Percentiles rank a stretch among this genome's conserved stretches.
Evolutionary conservation across 2,888 invertebrate genomes (phyloP).

Genomic region (Drosophila imparisetae): DNA sequence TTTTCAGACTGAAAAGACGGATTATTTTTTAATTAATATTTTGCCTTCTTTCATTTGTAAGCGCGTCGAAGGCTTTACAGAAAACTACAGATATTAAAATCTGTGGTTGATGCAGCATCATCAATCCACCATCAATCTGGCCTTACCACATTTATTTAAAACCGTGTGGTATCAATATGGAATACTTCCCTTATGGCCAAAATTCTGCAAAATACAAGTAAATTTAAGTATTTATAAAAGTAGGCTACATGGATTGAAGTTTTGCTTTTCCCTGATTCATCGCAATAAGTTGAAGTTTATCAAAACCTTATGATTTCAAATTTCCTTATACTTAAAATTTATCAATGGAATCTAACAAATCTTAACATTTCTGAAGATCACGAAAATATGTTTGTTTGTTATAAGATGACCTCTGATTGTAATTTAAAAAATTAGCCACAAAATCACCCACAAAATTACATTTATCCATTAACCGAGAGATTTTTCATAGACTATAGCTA

Average conservation of each 20-base stretch:
- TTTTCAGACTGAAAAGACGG: not conserved
- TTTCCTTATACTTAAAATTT: not conserved
- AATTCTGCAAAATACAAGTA: not conserved
- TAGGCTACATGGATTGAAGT: not conserved
- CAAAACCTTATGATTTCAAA: not conserved
- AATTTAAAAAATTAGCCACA: not conserved
- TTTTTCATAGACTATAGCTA: not conserved
- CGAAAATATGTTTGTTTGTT: not conserved
- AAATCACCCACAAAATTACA: not conserved
- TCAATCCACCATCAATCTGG: not conserved
- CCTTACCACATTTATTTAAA: not conserved
- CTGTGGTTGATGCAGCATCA: not conserved
- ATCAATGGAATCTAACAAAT: not conserved
- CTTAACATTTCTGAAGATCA: not conserved
- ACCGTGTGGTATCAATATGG: not conserved
- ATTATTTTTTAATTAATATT: not conserved
- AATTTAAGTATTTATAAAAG: not conserved
- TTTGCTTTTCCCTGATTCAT: not conserved
- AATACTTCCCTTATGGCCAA: not conserved
- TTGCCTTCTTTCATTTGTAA: not conserved
- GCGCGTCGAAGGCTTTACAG: not conserved
- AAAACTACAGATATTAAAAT: not conserved
- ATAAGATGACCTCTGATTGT: too few relatives aligned
- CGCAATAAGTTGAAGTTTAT: not conserved
- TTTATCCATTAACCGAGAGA: not conserved